Base-by-base conservation (phyloP, 2,797 vertebrate species). In the Sylvia borin region DNA sequence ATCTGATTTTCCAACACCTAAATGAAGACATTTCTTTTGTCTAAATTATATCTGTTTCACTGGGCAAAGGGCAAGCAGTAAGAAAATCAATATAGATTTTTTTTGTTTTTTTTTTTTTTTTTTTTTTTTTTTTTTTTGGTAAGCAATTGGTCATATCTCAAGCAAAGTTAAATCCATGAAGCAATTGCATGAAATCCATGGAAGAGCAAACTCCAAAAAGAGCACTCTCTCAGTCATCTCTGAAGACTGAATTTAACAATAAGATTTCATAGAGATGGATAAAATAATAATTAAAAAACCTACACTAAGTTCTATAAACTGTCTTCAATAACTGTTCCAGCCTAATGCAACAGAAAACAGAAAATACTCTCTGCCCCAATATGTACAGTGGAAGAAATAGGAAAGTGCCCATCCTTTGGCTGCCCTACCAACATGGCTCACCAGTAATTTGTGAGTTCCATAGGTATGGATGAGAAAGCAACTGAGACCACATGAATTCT, bases 1-100 rank as follows among this genome's bases (percentile, higher is more conserved):
- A 99, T 99, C 97, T 99, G 99, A 95, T 98, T 98, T 97, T 99
- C 99, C 93, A 99, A 97, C 76, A 99, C 98, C 99, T 99, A 93
- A 47, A 55, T 78, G 57, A 96, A 92, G 91, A 97, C 73, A 96
- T 74, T 85, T 81, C 78, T 77, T 93, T 98, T 98, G 82, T 95
- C 83, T 94, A 94, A 85, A 98, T 98, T 98, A 53, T 72, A 81
- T 90, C 90, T 51, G 64, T 86, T 94, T 85, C 88, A 93, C n/a
- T 81, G 57, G 60, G 83, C 65, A 94, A 86, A 96, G 93, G 85
- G 78, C 60, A 95, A 84, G 92, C 92, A 94, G 51, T 93, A 85
- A 92, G 61, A 96, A 92, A 95, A 86, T 24, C 86, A 91, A 89
- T 73, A 82, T 0, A 60, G 64, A 32, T 8, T 26, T 34, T 6